These are phyloP conservation scores for Sesamia nonagrioides DNA, from an alignment of 1,140 invertebrate species.

Conservation along the genomic window DNA sequence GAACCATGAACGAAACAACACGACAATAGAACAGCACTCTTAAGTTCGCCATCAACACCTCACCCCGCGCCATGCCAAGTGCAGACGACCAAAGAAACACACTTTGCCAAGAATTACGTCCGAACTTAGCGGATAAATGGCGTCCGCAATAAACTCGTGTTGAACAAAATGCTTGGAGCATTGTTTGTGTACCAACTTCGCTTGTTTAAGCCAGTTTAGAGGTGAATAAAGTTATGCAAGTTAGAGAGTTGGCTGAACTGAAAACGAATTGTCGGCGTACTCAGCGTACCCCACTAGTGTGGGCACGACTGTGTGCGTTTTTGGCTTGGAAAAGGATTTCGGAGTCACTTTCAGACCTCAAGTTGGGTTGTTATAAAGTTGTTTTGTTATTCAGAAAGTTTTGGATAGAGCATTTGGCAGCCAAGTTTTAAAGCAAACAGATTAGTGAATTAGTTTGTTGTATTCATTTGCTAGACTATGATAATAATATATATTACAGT, in stretches of 20 bases:
- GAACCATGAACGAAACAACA: neutral
- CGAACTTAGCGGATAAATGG: conserved; percentile 44
- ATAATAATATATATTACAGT: too few species aligned
- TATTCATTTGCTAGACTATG: too few species aligned
- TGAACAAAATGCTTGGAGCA: conserved; percentile 41
- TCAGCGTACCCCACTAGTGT: neutral
- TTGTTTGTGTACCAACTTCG: conserved; percentile 41
- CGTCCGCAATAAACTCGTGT: conserved; percentile 41
- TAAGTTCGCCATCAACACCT: conserved; percentile 23
- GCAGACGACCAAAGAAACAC: conserved; percentile 39
- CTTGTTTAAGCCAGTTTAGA: conserved; percentile 50
- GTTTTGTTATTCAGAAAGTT: conserved; percentile 17
- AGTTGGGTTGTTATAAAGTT: conserved; percentile 33
- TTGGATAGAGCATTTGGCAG: conserved; percentile 2
- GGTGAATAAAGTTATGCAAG: conserved; percentile 47
- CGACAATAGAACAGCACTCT: neutral
- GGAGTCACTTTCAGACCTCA: conserved; percentile 17
- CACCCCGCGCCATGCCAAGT: conserved; percentile 9
- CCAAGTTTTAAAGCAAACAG: neutral
- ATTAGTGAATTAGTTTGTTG: neutral
- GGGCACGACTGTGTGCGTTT: conserved; percentile 38
- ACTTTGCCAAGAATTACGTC: conserved; percentile 44
- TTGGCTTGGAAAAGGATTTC: conserved; percentile 25
- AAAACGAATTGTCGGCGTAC: conserved; percentile 34
- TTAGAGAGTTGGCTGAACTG: conserved; percentile 40